phyloP scores from a whole-genome alignment of 2,797 vertebrate genomes.

The Poecilia wingei region DNA sequence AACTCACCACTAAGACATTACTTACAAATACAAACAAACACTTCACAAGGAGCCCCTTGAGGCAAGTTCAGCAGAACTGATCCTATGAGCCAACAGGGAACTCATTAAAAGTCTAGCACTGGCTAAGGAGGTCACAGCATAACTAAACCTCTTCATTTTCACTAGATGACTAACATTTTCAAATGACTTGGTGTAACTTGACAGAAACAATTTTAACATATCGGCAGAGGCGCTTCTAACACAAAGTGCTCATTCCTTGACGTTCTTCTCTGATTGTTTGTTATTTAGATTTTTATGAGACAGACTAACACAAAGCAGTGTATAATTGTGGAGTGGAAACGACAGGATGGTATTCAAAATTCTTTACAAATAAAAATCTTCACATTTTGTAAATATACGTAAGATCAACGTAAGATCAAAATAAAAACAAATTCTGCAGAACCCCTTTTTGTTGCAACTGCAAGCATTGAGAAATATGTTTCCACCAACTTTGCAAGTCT shows the following conservation, averaged over 20 bases:
- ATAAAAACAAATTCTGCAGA: background rate
- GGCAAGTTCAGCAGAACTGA: conserved; percentile 45
- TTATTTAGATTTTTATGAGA: background rate
- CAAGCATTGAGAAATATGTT: background rate
- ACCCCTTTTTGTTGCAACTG: background rate
- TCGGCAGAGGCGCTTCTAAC: background rate
- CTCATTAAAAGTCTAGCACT: conserved; percentile 57
- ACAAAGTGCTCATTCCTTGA: background rate
- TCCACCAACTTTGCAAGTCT: background rate
- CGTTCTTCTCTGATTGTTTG: background rate
- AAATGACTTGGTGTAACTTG: background rate
- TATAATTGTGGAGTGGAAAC: too few species aligned
- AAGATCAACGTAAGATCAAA: background rate
- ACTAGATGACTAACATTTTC: conserved; percentile 11
- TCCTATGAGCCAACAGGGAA: conserved; percentile 33
- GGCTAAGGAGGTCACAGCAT: conserved; percentile 31
- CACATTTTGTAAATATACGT: background rate
- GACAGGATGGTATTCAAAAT: background rate
- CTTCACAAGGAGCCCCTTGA: conserved; percentile 31
- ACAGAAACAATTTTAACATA: background rate
- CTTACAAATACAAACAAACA: conserved; percentile 41
- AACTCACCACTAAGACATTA: conserved; percentile 25
- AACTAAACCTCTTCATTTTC: conserved; percentile 64
- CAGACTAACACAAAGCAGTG: background rate
- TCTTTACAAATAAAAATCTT: background rate